phyloP scores from a whole-genome alignment of 2,797 vertebrate genomes.

The Bufotes viridis region DNA sequence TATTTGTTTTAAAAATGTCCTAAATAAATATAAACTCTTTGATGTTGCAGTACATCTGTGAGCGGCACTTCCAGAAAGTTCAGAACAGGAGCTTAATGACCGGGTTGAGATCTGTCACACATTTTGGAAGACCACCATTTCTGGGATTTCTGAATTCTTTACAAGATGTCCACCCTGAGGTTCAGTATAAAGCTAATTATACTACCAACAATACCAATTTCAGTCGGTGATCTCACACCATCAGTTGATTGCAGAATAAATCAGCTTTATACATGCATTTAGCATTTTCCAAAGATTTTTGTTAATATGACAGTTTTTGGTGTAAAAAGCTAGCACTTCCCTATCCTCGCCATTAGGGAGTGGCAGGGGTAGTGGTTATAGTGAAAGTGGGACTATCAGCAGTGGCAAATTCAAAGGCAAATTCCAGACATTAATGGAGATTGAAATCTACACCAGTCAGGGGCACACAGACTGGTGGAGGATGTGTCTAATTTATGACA shows the following conservation, averaged over 20 bases:
- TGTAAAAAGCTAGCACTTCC: too few relatives aligned
- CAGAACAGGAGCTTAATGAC: slow-evolving; percentile 83
- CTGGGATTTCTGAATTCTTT: slow-evolving; percentile 81
- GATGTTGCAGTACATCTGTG: slow-evolving; percentile 79
- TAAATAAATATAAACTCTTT: slow-evolving; percentile 1
- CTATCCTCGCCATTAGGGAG: too few relatives aligned
- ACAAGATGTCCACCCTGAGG: slow-evolving; percentile 83
- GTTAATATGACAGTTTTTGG: too few relatives aligned
- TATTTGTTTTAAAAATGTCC: background rate
- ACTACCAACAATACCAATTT: background rate
- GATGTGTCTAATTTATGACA: too few relatives aligned
- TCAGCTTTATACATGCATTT: too few relatives aligned
- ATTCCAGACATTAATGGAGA: too few relatives aligned
- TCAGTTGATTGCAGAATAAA: background rate
- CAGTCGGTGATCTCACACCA: background rate
- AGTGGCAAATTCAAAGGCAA: too few relatives aligned
- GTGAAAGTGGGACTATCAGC: too few relatives aligned
- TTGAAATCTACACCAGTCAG: too few relatives aligned
- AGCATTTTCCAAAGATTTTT: too few relatives aligned
- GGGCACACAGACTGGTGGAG: too few relatives aligned
- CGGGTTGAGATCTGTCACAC: slow-evolving; percentile 81
- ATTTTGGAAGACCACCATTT: slow-evolving; percentile 84
- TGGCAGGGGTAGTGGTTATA: too few relatives aligned
- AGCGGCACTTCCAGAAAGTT: slow-evolving; percentile 86
- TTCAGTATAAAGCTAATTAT: slow-evolving; percentile 54